Evolutionary conservation across 2,113 vertebrate species (phyloP), one percentile per base, ranked within the genome.

Genomic region (Limnothrissa miodon): DNA sequence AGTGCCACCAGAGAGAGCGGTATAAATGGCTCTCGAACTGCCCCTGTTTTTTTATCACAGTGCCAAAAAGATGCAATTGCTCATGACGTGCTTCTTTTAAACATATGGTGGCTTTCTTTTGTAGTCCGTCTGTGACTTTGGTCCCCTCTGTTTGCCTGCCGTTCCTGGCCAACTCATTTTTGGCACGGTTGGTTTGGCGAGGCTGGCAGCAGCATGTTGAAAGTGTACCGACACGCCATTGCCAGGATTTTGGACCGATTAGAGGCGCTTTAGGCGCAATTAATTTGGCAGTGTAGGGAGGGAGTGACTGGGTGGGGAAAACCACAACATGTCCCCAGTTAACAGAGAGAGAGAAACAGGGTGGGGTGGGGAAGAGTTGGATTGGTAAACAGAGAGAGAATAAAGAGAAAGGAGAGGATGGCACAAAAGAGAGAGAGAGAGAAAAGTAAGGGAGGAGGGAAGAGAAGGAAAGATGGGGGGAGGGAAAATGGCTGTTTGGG

Each of bases 261-360:
- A 85, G 48, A 46, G 21, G 80, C 81, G 48, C 86, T 88, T 89
- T 85, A 83, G 78, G 51, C 80, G 56, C 78, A 82, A 83, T 87
- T 80, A 81, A 88, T 86, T 83, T 84, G 11, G 42, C 78, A 78
- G 82, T 70, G 84, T 66, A 36, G 82, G 84, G 74, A 84, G 79
- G 66, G 25, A 39, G 66, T 17, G 66, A 17, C 25, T 13, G 66
- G 13, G 66, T 1, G 10, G 33, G 79, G 82, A 80, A 82, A 78
- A 83, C 59, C 62, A 78, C 62, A 78, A 9, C 62, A 36, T 70
- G 66, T 74, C 25, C 33, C 66, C 33, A 29, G 66, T 13, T 33
- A 74, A 74, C 66, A 74, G 33, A 23, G 53, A 56, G 17, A 23
- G 53, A 23, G 53, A 23, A 42, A 42, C 6, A 6, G 42, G 6